Evolutionary conservation across 2,113 vertebrate species (phyloP).

Genomic region (Oreochromis niloticus): DNA sequence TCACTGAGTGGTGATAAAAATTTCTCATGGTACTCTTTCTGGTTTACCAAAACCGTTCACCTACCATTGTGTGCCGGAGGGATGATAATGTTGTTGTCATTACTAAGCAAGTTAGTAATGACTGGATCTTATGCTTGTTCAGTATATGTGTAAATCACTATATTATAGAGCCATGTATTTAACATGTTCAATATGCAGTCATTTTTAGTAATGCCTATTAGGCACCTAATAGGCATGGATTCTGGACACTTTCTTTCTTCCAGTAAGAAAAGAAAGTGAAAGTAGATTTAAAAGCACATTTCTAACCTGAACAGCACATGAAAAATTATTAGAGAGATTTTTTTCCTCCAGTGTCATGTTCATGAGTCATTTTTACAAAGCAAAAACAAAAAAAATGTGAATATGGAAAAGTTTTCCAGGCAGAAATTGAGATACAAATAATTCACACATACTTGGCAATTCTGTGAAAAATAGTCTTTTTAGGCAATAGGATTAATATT

Average conservation of each 20-base stretch:
- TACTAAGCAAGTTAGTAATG: not conserved
- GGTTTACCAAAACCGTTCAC: not conserved
- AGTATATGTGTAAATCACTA: not conserved
- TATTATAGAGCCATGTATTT: not conserved
- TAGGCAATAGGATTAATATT: not conserved
- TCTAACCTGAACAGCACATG: not conserved
- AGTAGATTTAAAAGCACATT: not conserved
- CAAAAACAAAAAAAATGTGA: not conserved
- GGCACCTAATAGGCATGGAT: not conserved
- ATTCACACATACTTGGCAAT: not conserved
- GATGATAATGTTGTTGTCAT: not conserved
- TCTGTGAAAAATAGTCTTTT: not conserved
- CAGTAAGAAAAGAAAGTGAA: not conserved
- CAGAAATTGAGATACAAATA: not conserved
- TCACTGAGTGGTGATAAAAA: too few relatives aligned
- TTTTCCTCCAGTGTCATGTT: not conserved
- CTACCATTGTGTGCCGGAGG: not conserved
- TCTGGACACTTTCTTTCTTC: not conserved
- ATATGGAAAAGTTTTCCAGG: not conserved
- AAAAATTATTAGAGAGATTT: not conserved
- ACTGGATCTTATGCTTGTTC: not conserved
- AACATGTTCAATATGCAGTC: not conserved
- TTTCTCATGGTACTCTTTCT: too few relatives aligned
- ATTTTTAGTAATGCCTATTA: not conserved
- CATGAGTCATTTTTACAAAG: not conserved